Conservation (phyloP, 2,797 vertebrate species). For the Rhynchonycteris naso region DNA sequence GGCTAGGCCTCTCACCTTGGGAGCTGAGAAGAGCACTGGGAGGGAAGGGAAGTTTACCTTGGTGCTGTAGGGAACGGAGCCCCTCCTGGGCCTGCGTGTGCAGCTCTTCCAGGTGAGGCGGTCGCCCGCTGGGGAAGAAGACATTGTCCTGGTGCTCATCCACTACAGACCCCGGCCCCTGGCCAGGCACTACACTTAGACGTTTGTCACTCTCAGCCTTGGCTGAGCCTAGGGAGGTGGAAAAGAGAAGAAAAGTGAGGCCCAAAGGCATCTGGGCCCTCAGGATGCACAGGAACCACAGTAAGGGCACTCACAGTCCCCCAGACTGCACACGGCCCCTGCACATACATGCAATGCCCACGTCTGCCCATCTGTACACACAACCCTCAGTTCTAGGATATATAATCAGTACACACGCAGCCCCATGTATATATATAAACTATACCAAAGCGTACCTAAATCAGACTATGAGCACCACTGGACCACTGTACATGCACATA, state of each 20-base stretch:
- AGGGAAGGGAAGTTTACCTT: constrained; percentile 86
- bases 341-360: background rate
- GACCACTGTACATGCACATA: background rate
- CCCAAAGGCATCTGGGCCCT: background rate
- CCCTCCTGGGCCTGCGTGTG: constrained; percentile 95
- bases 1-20: background rate
- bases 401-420: background rate
- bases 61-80: constrained; percentile 93
- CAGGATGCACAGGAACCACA: background rate
- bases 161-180: constrained; percentile 68
- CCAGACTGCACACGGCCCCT: background rate
- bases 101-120: constrained; percentile 94
- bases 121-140: constrained; percentile 91
- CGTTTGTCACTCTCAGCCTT: constrained; percentile 87
- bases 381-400: background rate
- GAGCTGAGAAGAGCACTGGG: background rate
- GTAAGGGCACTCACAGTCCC: background rate
- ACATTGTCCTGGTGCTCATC: constrained; percentile 92
- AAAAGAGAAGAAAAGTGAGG: constrained; percentile 52
- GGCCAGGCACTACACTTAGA: constrained; percentile 86
- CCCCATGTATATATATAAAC: background rate
- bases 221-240: constrained; percentile 83
- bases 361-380: background rate
- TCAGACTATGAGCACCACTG: background rate
- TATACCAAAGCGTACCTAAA: background rate